A percentile compares a stretch with the other conserved stretches of the same genome.
These are phyloP conservation scores for Harpagifer antarcticus DNA, from an alignment of 2,797 vertebrate species.

Conservation along the genomic window DNA sequence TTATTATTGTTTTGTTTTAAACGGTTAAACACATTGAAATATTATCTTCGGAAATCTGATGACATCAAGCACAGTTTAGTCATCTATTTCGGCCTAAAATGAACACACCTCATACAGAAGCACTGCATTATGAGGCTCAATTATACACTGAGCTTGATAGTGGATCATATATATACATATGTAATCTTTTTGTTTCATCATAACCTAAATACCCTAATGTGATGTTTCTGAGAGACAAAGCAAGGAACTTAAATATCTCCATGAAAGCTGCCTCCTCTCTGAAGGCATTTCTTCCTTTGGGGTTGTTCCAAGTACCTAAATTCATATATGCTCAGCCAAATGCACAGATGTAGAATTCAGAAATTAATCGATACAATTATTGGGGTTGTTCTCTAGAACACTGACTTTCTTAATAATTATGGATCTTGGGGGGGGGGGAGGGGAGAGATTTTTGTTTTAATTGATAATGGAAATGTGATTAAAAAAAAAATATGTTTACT, in stretches of 20 bases:
- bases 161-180: too few relatives aligned
- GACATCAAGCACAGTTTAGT: neutral
- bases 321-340: neutral
- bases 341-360: neutral
- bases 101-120: neutral
- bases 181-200: too few relatives aligned
- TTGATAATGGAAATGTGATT: neutral
- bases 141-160: neutral
- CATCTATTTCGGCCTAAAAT: neutral
- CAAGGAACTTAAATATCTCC: constrained; percentile 35
- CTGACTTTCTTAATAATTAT: neutral
- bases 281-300: constrained; percentile 49
- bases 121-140: neutral
- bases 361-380: neutral
- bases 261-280: constrained; percentile 74
- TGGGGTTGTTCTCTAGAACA: neutral
- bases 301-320: too few relatives aligned
- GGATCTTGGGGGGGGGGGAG: neutral
- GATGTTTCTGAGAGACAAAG: neutral
- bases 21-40: neutral
- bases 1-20: neutral
- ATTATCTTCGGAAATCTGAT: neutral
- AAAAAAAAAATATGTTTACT: neutral
- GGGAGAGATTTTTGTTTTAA: neutral
- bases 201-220: neutral